Percentiles rank a stretch among this genome's conserved stretches.
These are phyloP conservation scores for Buceros bicornis DNA, from an alignment of 2,797 vertebrate genomes.

Conservation along the genomic window DNA sequence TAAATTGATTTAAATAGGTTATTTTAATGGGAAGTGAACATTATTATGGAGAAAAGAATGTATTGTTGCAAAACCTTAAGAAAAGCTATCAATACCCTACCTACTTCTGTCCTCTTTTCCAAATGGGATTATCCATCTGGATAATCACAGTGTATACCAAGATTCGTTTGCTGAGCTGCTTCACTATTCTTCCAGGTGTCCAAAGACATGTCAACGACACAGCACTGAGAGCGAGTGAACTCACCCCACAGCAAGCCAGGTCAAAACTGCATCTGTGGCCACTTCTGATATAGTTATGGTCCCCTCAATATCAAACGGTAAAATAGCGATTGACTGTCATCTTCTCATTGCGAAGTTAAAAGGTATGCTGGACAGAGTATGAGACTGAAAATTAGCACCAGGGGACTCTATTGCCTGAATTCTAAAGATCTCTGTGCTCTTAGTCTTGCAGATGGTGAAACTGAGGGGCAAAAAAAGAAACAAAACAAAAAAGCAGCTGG, in stretches of 20 bases:
- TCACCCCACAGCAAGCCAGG: not conserved
- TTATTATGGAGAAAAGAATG: not conserved
- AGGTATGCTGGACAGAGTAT: not conserved
- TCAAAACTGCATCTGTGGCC: not conserved
- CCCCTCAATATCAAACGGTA: not conserved
- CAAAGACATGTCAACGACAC: not conserved
- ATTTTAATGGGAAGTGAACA: not conserved
- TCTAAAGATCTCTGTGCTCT: not conserved
- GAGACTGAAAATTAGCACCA: not conserved
- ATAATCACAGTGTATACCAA: not conserved
- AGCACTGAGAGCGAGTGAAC: rapidly evolving
- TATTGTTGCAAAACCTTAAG: not conserved
- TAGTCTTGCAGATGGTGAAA: not conserved
- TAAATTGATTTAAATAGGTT: not conserved
- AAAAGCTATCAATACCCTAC: not conserved
- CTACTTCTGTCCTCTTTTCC: not conserved
- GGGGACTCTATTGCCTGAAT: not conserved
- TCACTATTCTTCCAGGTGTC: not conserved
- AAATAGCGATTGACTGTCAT: not conserved
- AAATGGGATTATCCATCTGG: not conserved
- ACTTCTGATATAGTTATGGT: not conserved
- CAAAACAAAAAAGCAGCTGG: not conserved
- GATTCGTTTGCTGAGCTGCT: not conserved
- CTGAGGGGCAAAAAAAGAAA: not conserved
- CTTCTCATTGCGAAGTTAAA: not conserved